phyloP scores from a whole-genome alignment of 1,140 invertebrate species.

The Drusus annulatus region DNA sequence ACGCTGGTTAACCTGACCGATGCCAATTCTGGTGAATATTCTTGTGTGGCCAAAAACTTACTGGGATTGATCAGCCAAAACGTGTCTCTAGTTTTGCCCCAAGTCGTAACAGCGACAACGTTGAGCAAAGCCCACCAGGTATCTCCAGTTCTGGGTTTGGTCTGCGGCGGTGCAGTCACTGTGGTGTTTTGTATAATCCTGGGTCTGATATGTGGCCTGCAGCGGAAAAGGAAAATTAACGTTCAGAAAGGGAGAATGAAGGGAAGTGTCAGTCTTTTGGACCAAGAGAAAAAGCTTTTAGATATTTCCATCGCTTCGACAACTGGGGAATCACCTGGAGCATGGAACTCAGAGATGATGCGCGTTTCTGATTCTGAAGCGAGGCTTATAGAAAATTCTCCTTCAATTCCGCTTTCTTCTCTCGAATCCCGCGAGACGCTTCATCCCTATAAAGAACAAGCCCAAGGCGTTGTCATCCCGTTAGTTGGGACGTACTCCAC shows the following conservation, averaged over 20 bases:
- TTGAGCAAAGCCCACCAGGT: slow-evolving; percentile 75
- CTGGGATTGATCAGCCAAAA: slow-evolving; percentile 80
- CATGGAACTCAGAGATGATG: slow-evolving; percentile 74
- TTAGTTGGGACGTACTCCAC: slow-evolving; percentile 52
- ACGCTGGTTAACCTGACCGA: slow-evolving; percentile 80
- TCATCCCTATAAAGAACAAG: slow-evolving; percentile 84
- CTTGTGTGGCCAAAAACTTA: slow-evolving; percentile 83
- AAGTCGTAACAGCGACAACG: slow-evolving; percentile 78
- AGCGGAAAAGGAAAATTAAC: slow-evolving; percentile 62
- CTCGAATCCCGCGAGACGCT: slow-evolving; percentile 72
- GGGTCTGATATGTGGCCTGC: slow-evolving; percentile 73
- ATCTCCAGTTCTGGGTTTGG: slow-evolving; percentile 73
- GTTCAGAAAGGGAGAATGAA: slow-evolving; percentile 76
- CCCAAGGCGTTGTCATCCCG: slow-evolving; percentile 62
- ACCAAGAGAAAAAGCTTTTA: slow-evolving; percentile 83
- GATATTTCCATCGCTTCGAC: slow-evolving; percentile 83
- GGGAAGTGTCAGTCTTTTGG: slow-evolving; percentile 79
- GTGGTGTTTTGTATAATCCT: slow-evolving; percentile 71
- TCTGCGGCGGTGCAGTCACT: slow-evolving; percentile 70
- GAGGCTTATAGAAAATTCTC: slow-evolving; percentile 64
- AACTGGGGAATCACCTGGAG: slow-evolving; percentile 75
- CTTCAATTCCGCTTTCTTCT: slow-evolving; percentile 61
- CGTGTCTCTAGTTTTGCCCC: slow-evolving; percentile 80
- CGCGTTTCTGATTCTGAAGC: slow-evolving; percentile 71
- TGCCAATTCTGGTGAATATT: slow-evolving; percentile 83